Evolutionary conservation across 2,797 vertebrate genomes (phyloP), one percentile per base, ranked within the genome.

Genomic region (Acanthiza pusilla): DNA sequence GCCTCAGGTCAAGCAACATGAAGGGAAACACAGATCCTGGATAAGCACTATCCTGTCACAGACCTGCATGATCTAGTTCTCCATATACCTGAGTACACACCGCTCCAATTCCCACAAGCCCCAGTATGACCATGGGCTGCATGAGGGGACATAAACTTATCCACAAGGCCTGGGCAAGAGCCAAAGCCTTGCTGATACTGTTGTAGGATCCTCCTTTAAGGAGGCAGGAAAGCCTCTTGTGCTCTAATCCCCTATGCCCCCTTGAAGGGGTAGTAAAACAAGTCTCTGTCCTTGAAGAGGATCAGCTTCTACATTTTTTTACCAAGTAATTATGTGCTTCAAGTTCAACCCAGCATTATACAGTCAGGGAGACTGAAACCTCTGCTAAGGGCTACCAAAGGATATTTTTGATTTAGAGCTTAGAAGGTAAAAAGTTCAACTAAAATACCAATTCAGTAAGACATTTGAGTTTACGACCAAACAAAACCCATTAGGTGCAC

Each of bases 91-190:
- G 32, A 30, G 50, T 7, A 43, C 34, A 67, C 22, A 29, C 20
- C 0, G 0, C n/a, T 58, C 5, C 26, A 62, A 23, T 2, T 50
- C 36, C 10, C 43, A 40, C 34, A 78, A 53, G n/a, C n/a, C 34
- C 78, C 22, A 6, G 7, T 32, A 57, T 16, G 36, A 54, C 40
- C 45, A 9, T 4, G 21, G 60, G 36, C 32, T 71, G 50, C 29
- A 26, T 8, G 13, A 45, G 21, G 58, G 23, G 17, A 25, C 10
- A 25, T 1, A 10, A 26, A 62, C 16, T 20, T 47, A 70, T 2
- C 29, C 75, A n/a, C 48, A 51, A 32, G 61, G 70, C 50, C 63
- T 68, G 17, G 25, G 27, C 30, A 79, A 66, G 42, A 51, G 9
- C 25, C 51, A 55, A 58, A 68, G 60, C 38, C 38, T 50, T 66